phyloP scores from a whole-genome alignment of 2,113 vertebrate genomes.

The Tachuris rubrigastra region DNA sequence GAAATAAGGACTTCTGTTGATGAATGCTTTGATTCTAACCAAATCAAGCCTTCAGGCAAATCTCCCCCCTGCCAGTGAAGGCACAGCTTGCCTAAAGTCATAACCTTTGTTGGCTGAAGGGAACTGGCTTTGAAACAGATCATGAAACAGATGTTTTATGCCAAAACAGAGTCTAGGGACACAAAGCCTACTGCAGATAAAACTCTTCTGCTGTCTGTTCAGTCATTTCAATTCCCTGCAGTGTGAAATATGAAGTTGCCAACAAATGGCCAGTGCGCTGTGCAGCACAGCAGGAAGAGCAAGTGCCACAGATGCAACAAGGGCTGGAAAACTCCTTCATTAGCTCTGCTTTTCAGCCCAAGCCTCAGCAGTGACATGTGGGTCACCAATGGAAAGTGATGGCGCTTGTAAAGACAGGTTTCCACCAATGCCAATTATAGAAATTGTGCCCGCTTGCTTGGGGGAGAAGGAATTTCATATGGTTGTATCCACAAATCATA shows the following conservation, averaged over 20 bases:
- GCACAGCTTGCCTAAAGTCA: conserved; percentile 76
- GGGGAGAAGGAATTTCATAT: background rate
- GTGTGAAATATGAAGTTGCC: conserved; percentile 79
- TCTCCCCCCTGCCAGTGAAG: conserved; percentile 42
- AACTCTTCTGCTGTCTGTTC: conserved; percentile 76
- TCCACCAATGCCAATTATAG: background rate
- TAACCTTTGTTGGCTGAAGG: conserved; percentile 74
- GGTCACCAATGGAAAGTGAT: background rate
- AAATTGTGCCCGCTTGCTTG: background rate
- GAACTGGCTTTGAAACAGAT: conserved; percentile 79
- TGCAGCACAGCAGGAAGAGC: conserved; percentile 57
- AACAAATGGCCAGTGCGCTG: conserved; percentile 72
- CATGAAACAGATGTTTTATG: conserved; percentile 87
- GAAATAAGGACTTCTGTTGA: conserved; percentile 69
- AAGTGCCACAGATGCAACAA: conserved; percentile 69
- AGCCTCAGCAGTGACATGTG: background rate
- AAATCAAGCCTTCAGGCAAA: conserved; percentile 74
- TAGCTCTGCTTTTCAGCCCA: conserved; percentile 42
- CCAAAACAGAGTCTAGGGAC: conserved; percentile 78
- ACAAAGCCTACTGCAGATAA: conserved; percentile 72
- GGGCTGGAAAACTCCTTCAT: conserved; percentile 62
- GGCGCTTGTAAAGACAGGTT: background rate
- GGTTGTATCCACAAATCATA: background rate
- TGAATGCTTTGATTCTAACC: conserved; percentile 72
- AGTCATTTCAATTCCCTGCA: conserved; percentile 75